Percentiles rank a stretch among this genome's conserved stretches.
Conservation (phyloP, 2,113 vertebrate genomes). For the Podiceps cristatus region DNA sequence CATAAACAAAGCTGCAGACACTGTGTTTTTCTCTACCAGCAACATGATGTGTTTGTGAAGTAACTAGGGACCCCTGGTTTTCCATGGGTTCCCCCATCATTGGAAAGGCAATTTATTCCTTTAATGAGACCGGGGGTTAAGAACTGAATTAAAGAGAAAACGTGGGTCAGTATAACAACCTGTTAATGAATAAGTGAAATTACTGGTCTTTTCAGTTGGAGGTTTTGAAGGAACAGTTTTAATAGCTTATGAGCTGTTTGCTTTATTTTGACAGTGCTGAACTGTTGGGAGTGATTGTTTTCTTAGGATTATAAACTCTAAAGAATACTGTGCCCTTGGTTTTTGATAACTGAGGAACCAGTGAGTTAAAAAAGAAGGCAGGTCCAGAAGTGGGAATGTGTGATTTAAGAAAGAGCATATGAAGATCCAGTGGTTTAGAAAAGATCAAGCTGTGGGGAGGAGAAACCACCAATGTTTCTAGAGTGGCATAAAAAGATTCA, state of each 20-base stretch:
- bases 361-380: background rate
- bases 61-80: conserved; percentile 31
- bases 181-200: conserved; percentile 22
- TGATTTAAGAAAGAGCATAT: background rate
- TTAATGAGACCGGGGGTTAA: background rate
- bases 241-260: background rate
- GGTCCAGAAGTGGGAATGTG: background rate
- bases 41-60: conserved; percentile 46
- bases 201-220: background rate
- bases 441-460: background rate
- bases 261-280: background rate
- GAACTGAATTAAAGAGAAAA: background rate
- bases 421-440: background rate
- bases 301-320: background rate
- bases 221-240: conserved; percentile 1
- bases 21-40: conserved; percentile 29
- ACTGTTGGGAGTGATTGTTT: background rate
- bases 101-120: conserved; percentile 8
- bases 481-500: background rate
- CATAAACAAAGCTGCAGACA: conserved; percentile 69
- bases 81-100: background rate
- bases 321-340: background rate
- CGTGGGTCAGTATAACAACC: background rate
- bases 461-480: background rate
- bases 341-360: conserved; percentile 19